Conservation (phyloP, 2,888 invertebrate species). For the Incurvaria masculella region DNA sequence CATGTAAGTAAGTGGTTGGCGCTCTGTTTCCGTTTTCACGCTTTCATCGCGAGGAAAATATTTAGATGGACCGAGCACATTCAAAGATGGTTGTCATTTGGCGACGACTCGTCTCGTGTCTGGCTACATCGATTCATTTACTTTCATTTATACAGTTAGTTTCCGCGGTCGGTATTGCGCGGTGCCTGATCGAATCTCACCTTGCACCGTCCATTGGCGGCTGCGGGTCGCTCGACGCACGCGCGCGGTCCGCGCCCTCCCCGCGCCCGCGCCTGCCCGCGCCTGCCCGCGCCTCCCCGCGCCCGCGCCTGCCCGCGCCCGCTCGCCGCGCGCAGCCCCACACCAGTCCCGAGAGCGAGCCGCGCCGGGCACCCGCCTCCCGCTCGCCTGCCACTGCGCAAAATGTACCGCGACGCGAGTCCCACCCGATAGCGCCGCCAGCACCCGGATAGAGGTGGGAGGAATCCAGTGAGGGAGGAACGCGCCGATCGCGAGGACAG, state of each 20-base stretch:
- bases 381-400: not conserved
- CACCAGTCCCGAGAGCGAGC: not conserved
- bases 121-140: not conserved
- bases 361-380: not conserved
- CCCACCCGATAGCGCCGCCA: not conserved
- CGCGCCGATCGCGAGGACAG: no score
- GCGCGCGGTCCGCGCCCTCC: constrained; percentile 15
- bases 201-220: not conserved
- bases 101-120: no score
- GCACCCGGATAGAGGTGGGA: no score
- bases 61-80: no score
- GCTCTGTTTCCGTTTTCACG: no score
- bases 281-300: constrained; percentile 29
- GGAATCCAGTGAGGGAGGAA: no score
- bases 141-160: not conserved
- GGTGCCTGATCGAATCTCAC: not conserved
- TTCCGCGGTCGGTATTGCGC: not conserved
- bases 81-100: no score
- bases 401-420: not conserved
- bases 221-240: not conserved
- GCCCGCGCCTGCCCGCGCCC: constrained; percentile 39
- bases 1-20: no score
- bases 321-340: constrained; percentile 36
- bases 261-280: constrained; percentile 23
- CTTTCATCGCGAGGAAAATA: no score